Conservation (phyloP, 2,113 vertebrate species). For the Syrrhaptes paradoxus region DNA sequence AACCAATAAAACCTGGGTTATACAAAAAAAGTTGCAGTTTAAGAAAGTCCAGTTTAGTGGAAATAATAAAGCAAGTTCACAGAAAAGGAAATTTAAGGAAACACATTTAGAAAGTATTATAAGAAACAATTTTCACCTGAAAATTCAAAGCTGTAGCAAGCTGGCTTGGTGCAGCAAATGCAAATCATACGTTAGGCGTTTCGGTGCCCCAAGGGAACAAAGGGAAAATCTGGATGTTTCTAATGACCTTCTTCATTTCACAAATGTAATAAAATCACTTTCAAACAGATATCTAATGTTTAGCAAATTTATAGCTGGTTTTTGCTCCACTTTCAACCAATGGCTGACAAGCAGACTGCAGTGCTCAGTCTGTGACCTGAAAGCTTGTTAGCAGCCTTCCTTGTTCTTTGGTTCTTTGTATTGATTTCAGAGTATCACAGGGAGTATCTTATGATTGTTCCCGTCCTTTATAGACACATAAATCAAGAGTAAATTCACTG, state of each 20-base stretch:
- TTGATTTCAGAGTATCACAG: constrained; percentile 62
- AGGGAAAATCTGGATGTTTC: constrained; percentile 41
- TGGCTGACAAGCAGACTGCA: constrained; percentile 26
- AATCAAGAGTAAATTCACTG: constrained; percentile 59
- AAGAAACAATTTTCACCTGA: constrained; percentile 49
- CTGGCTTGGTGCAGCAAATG: constrained; percentile 18
- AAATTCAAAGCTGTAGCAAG: constrained; percentile 33
- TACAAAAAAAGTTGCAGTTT: not conserved
- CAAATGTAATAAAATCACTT: constrained; percentile 48
- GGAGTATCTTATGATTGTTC: constrained; percentile 57
- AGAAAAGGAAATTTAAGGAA: constrained; percentile 24
- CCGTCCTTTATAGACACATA: constrained; percentile 54
- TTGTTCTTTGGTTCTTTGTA: constrained; percentile 49
- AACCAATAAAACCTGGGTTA: not conserved
- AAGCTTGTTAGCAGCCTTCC: constrained; percentile 55
- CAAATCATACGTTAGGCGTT: constrained; percentile 11
- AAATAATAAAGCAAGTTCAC: not conserved
- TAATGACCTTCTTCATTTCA: constrained; percentile 52
- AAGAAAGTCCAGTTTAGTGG: not conserved
- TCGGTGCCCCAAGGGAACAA: not conserved
- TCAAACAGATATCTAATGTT: constrained; percentile 19
- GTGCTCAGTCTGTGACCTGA: constrained; percentile 1
- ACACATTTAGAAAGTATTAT: not conserved
- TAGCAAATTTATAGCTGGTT: constrained; percentile 43
- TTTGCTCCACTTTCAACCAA: constrained; percentile 61